Conservation (phyloP, 2,113 vertebrate species). For the Python bivittatus region DNA sequence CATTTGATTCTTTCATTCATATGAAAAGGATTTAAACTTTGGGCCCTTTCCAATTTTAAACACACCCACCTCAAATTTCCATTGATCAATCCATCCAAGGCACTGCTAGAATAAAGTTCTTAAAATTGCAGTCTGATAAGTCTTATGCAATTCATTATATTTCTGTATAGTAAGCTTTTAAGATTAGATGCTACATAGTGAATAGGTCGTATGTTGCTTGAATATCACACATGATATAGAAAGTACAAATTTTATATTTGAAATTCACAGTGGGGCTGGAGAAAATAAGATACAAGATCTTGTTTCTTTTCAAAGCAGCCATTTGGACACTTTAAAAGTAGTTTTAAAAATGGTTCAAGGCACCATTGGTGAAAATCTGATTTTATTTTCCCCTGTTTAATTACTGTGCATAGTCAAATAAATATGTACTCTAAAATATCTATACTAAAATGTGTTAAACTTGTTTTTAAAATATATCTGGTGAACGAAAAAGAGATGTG, state of each 20-base stretch:
- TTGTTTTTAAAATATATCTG: conserved; percentile 62
- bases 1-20: background rate
- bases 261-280: conserved; percentile 5
- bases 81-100: background rate
- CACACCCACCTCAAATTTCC: background rate
- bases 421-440: conserved; percentile 73
- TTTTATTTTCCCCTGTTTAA: conserved; percentile 59
- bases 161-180: background rate
- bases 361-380: conserved; percentile 68
- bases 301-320: conserved; percentile 54
- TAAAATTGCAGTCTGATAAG: background rate
- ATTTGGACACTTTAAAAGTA: conserved; percentile 57
- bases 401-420: conserved; percentile 74
- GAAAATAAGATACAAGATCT: conserved; percentile 13
- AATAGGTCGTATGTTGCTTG: background rate
- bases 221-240: conserved; percentile 5
- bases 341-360: conserved; percentile 69
- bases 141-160: background rate
- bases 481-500: conserved; percentile 34
- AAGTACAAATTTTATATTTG: background rate
- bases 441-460: conserved; percentile 64
- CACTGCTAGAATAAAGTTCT: background rate
- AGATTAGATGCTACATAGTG: background rate
- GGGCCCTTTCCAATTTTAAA: background rate
- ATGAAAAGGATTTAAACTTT: background rate